A percentile compares a stretch with the other conserved stretches of the same genome.
Conservation (phyloP, 2,113 vertebrate genomes). For the Pan troglodytes region DNA sequence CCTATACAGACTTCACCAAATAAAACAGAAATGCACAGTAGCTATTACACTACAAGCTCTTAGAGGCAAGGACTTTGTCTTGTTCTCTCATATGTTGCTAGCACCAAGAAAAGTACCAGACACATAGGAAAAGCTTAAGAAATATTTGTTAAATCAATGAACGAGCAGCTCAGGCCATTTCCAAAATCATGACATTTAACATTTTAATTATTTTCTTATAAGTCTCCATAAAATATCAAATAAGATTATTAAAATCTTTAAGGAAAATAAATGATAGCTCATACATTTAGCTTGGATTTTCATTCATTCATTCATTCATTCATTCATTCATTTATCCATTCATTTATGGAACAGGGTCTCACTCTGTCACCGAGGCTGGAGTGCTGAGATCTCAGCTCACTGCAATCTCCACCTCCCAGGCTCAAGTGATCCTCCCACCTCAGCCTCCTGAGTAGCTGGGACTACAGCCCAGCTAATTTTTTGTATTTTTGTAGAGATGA, state of each 20-base stretch:
- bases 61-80: background rate
- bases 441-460: too few relatives aligned
- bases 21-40: background rate
- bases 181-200: conserved; percentile 18
- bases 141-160: conserved; percentile 2
- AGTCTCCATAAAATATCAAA: background rate
- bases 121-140: background rate
- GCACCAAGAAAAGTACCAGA: background rate
- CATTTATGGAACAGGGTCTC: too few relatives aligned
- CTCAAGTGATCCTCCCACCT: too few relatives aligned
- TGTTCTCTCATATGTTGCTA: background rate
- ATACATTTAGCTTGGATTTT: background rate
- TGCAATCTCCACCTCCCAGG: too few relatives aligned
- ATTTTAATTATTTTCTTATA: conserved; percentile 24
- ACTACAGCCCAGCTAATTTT: too few relatives aligned
- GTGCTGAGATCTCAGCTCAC: too few relatives aligned
- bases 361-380: too few relatives aligned
- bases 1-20: background rate
- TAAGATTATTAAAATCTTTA: background rate
- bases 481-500: too few relatives aligned
- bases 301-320: too few relatives aligned
- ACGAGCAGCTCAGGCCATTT: background rate
- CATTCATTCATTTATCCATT: too few relatives aligned
- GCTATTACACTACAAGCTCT: background rate
- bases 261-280: conserved; percentile 14